Conservation (phyloP, 2,797 vertebrate species). For the Caiman crocodilus region DNA sequence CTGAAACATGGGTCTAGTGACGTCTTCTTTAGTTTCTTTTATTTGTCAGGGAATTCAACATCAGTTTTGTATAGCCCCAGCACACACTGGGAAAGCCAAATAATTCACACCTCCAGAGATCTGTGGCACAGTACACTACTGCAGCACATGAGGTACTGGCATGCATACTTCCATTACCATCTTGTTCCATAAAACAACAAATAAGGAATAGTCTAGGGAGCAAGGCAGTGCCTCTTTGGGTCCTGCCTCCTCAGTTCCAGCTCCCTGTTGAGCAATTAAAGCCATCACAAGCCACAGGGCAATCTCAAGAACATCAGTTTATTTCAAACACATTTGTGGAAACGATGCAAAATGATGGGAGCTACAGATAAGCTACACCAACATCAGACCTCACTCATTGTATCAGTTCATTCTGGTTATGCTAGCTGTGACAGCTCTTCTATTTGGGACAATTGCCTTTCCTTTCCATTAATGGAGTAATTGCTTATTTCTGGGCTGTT, state of each 20-base stretch:
- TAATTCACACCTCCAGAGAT: background rate
- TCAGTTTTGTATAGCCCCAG: background rate
- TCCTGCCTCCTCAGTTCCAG: background rate
- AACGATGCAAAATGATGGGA: background rate
- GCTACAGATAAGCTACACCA: background rate
- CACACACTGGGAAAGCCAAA: background rate
- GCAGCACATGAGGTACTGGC: background rate
- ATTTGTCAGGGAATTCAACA: too few species aligned
- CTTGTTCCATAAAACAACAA: background rate
- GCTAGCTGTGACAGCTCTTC: background rate
- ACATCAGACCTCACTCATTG: background rate
- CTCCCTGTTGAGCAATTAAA: background rate
- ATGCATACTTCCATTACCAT: background rate
- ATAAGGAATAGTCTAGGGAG: background rate
- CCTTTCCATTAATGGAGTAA: background rate
- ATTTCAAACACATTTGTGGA: background rate
- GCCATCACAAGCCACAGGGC: background rate
- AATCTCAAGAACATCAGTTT: background rate
- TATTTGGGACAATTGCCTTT: background rate
- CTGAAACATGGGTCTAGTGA: too few species aligned
- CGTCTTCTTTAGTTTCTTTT: too few species aligned
- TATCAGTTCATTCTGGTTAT: background rate
- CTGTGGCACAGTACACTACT: background rate
- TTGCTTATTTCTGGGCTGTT: background rate
- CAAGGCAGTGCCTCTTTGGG: background rate